phyloP scores from a whole-genome alignment of 2,888 invertebrate species.

The Panzeria rudis region DNA sequence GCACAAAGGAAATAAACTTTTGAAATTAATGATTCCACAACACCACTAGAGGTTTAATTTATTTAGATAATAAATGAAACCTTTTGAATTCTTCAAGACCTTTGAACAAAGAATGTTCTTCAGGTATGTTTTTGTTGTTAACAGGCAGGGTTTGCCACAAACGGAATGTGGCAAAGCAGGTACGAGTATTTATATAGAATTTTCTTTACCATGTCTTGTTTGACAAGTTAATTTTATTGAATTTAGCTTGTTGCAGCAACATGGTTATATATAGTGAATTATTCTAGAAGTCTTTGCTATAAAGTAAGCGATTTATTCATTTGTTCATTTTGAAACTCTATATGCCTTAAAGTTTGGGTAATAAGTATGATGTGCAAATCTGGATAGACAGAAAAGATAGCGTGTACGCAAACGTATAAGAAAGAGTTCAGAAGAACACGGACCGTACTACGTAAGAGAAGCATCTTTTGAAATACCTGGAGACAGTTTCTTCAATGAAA shows the following conservation, averaged over 20 bases:
- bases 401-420: no score
- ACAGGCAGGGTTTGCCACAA: slow-evolving; percentile 35
- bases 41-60: slow-evolving; percentile 34
- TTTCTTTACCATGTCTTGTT: not conserved
- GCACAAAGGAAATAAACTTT: slow-evolving; percentile 39
- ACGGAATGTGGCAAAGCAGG: slow-evolving; percentile 19
- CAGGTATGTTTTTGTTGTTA: not conserved
- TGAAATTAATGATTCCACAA: slow-evolving; percentile 56
- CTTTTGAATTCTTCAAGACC: slow-evolving; percentile 27
- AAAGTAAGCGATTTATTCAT: no score
- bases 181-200: not conserved
- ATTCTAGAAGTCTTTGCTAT: no score
- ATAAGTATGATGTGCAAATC: no score
- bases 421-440: no score
- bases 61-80: slow-evolving; percentile 55
- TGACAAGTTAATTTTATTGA: not conserved
- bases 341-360: no score
- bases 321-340: no score
- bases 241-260: not conserved
- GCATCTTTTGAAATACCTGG: no score
- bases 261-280: not conserved
- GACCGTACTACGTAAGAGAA: no score
- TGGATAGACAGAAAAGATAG: no score
- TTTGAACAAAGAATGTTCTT: slow-evolving; percentile 35
- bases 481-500: no score